Evolutionary conservation across 2,888 invertebrate genomes (phyloP), one percentile per base, ranked within the genome.

Genomic region (Melolontha melolontha): DNA sequence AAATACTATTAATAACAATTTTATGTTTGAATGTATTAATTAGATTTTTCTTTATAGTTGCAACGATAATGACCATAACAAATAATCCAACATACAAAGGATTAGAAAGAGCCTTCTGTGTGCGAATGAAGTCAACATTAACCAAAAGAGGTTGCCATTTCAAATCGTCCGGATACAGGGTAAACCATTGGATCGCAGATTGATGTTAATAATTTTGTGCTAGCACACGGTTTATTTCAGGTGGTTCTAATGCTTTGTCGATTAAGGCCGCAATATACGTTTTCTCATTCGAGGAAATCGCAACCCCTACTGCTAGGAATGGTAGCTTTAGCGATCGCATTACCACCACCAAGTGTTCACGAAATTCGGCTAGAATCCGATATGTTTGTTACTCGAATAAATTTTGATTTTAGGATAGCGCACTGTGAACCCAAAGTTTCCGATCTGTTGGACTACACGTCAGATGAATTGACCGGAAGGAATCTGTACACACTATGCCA

Each of bases 91-190:
- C 85, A 47, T 96, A 91, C 85, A 92, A 93, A 80, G 96, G 96
- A 42, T 90, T 94, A 85, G 96, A 96, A 78, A 86, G 96, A 78
- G 94, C 96, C 49, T 96, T 97, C 85, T 98, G 97, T 84, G 88
- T 98, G 55, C 89, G 98, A 74, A 98, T 98, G 97, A 98, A 98
- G 83, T 98, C 98, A 65, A 98, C 98, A 0, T 87, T 98, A 71
- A 97, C 98, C 57, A 98, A 98, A 85, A 87, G 98, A 78, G 98
- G 98, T 69, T 98, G 97, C 82, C 96, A 97, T 84, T 96, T 96
- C 85, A 97, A 97, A 84, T 96, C 96, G 42, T 96, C 96, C 72
- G 96, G 96, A 83, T 96, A 96, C 84, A 89, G 96, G 89, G 96
- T 96, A 87, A 91, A 92, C 84, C 51, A 47, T 65, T 42, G n/a